Base-by-base conservation (phyloP, 2,888 invertebrate genomes). In the Rhyacophila evoluta region DNA sequence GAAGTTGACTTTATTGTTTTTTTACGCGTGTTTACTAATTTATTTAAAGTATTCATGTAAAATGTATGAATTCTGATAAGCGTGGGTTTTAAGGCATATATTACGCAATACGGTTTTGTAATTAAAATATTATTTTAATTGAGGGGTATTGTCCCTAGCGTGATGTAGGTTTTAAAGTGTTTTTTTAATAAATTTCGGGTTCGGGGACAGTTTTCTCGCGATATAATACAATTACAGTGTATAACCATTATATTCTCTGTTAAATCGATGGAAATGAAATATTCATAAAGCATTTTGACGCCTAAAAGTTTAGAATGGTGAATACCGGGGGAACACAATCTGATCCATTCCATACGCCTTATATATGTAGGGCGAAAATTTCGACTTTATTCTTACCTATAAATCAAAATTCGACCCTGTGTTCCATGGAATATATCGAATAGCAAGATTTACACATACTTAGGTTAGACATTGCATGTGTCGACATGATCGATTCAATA, bases 281-380 rank as follows among this genome's bases (percentile, higher is more conserved):
- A 76, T 76, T 76, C 76, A 76, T 71, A 71, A 41, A 71, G 71
- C 76, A 76, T 76, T 76, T 76, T 76, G 71, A 39, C 36, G 27
- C 36, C 72, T 6, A 15, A 25, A 77, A 77, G 25, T 77, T 74
- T 67, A 33, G 55, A 72, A 41, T 55, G 72, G 76, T 27, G n/a
- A n/a, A n/a, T n/a, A n/a, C n/a, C n/a, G n/a, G 72, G 25, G 29
- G 29, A 69, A 15, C 29, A 15, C n/a, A 29, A 33, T n/a, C 25
- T 69, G 28, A 69, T 28, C 28, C 29, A 8, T 69, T 19, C 55
- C 55, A 55, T 41, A 41, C 41, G 41, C 6, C 4, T 15, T 15
- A 39, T 41, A 41, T 6, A 11, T 15, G n/a, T n/a, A n/a, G n/a
- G 41, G 55, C 25, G 55, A 55, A 55, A 12, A 19, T 55, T 55